Percentiles rank a stretch among this genome's conserved stretches.
Evolutionary conservation across 2,797 vertebrate genomes (phyloP).

Genomic region (Semaprochilodus insignis): DNA sequence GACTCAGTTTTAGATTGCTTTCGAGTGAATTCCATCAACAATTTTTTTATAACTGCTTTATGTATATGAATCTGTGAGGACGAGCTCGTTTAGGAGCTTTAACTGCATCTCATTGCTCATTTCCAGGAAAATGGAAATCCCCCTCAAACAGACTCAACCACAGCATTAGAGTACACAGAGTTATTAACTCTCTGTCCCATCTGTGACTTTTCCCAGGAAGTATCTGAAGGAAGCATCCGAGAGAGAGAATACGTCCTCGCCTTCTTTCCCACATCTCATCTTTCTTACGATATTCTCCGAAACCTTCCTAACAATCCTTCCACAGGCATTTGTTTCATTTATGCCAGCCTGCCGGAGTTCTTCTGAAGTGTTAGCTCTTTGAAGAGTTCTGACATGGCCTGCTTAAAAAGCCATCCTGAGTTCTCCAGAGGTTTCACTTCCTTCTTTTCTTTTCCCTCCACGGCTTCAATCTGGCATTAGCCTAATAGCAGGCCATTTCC

Average conservation of each 20-base stretch:
- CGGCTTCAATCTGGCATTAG: background rate
- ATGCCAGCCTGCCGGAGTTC: background rate
- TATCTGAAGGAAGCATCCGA: background rate
- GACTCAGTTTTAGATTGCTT: no score
- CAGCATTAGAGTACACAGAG: background rate
- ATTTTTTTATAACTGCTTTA: no score
- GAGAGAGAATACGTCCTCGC: background rate
- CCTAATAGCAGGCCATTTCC: background rate
- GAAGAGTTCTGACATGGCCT: background rate
- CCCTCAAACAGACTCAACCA: background rate
- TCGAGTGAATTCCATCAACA: no score
- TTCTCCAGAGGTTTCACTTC: background rate
- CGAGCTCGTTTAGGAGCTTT: background rate
- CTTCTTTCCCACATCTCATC: background rate
- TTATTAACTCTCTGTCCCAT: background rate
- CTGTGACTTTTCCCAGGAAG: background rate
- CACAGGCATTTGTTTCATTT: conserved; percentile 8
- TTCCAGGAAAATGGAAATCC: conserved; percentile 1
- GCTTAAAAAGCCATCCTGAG: background rate
- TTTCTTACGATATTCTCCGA: background rate
- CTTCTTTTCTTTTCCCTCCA: background rate
- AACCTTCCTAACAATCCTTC: background rate
- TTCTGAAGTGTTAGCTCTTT: background rate
- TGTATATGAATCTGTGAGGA: no score
- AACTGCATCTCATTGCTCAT: background rate